Base-by-base conservation (phyloP, 1,140 invertebrate species). In the Drosophila azteca region DNA sequence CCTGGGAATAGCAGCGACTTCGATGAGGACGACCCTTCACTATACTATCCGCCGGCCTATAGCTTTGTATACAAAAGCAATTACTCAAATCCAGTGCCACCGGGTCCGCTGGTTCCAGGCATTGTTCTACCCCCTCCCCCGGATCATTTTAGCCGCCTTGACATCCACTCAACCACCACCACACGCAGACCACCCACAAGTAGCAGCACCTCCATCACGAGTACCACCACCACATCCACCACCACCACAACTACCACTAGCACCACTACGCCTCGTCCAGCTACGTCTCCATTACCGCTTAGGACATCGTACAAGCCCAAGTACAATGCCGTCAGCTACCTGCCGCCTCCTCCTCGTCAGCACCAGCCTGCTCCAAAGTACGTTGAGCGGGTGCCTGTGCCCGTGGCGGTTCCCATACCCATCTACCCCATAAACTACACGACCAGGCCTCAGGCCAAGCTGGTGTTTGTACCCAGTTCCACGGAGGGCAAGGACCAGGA, bases 11-110 rank as follows among this genome's bases (percentile, higher is more conserved):
- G 82, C 54, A 76, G 73, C n/a, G 94, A 95, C 50, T 95, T 95
- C 88, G 96, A 97, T 92, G 96, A 97, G 92, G 96, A 97, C 91
- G 96, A 97, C 92, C 96, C 96, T 80, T 97, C 96, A 53, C 95
- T 97, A 15, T 97, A 97, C 84, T 97, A 97, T 93, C 96, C 96
- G 65, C 96, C 96, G 76, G 95, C 96, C 2, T 97, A 97, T 92
- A 97, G 96, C 92, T 97, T 97, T 92, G 95, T 95, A 63, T 97
- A 97, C 91, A 93, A 93, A 67, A 94, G 94, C 78, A 96, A 96
- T 80, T 96, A 97, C 91, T 93, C 95, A 1, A 96, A 95, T 29
- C 93, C 92, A 17, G 96, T 97, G 41, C 95, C 96, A 13, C 95
- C 96, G 0, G 97, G 97, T 53, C 97, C 96, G 0, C 90, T 97